Percentiles rank a stretch among this genome's conserved stretches.
Evolutionary conservation across 1,140 invertebrate genomes (phyloP).

Genomic region (Papilio xuthus): DNA sequence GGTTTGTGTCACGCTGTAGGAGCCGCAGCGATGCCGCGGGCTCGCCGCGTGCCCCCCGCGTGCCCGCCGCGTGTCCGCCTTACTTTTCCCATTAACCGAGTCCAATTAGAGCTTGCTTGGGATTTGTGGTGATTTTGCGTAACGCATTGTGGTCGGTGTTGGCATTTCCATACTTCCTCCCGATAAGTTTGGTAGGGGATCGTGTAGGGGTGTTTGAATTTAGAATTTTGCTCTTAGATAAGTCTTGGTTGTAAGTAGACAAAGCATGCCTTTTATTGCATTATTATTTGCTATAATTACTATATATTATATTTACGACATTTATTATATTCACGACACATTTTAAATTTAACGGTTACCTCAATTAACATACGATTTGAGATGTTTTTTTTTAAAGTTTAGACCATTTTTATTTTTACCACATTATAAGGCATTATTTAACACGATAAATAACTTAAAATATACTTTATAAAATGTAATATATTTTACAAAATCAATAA

Average conservation of each 20-base stretch:
- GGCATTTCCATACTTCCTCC: constrained; percentile 49
- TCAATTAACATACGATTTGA: not conserved
- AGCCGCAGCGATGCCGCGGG: constrained; percentile 43
- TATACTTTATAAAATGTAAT: not conserved
- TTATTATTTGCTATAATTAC: not conserved
- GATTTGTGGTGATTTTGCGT: constrained; percentile 59
- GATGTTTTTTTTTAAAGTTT: not conserved
- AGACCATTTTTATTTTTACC: not conserved
- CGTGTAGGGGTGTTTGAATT: constrained; percentile 36
- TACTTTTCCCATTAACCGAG: constrained; percentile 56
- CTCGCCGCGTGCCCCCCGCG: constrained; percentile 38
- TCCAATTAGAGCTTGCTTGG: constrained; percentile 72
- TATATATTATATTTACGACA: not conserved
- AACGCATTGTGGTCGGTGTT: constrained; percentile 57
- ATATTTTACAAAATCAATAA: not conserved
- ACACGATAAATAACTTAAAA: not conserved
- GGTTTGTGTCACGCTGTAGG: constrained; percentile 65
- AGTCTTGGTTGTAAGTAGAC: constrained; percentile 31
- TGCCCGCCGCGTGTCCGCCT: constrained; percentile 45
- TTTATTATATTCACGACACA: constrained; percentile 4
- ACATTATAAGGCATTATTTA: not conserved
- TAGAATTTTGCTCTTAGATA: constrained; percentile 33
- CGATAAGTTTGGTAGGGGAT: constrained; percentile 28
- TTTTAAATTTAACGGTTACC: not conserved
- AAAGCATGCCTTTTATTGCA: constrained; percentile 26